Conservation (phyloP, 2,113 vertebrate species). For the Callopanchax toddi region DNA sequence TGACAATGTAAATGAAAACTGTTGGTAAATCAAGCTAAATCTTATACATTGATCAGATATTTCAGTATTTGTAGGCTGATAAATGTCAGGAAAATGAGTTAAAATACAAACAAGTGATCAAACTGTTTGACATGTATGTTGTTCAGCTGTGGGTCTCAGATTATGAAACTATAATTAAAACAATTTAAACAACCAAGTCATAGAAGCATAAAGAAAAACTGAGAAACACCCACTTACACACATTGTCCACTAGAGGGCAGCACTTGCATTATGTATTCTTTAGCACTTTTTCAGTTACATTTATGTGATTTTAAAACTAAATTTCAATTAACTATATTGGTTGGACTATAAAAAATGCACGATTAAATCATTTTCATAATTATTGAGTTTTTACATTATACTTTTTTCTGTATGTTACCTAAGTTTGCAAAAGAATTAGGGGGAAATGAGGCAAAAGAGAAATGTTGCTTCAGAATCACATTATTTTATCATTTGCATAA, state of each 20-base stretch:
- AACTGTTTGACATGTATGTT: background rate
- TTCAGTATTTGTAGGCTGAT: background rate
- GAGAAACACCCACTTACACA: background rate
- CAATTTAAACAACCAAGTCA: background rate
- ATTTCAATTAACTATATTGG: too few relatives aligned
- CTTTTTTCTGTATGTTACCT: too few relatives aligned
- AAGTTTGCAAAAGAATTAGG: too few relatives aligned
- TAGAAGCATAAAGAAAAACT: background rate
- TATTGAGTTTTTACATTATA: too few relatives aligned
- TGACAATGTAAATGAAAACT: conserved; percentile 32
- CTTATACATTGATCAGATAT: too few relatives aligned
- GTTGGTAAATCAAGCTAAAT: background rate
- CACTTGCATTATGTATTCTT: background rate
- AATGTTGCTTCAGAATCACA: too few relatives aligned
- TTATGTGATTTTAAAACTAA: background rate
- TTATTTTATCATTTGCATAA: too few relatives aligned
- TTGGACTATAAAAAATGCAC: too few relatives aligned
- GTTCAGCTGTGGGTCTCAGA: background rate
- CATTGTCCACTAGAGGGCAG: conserved; percentile 41
- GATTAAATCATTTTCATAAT: background rate
- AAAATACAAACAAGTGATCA: too few relatives aligned
- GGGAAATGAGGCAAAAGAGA: too few relatives aligned
- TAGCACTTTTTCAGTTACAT: background rate
- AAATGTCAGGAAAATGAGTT: background rate
- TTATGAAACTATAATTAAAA: background rate